Conservation (phyloP, 2,888 invertebrate species). For the Chelonus formosanus region DNA sequence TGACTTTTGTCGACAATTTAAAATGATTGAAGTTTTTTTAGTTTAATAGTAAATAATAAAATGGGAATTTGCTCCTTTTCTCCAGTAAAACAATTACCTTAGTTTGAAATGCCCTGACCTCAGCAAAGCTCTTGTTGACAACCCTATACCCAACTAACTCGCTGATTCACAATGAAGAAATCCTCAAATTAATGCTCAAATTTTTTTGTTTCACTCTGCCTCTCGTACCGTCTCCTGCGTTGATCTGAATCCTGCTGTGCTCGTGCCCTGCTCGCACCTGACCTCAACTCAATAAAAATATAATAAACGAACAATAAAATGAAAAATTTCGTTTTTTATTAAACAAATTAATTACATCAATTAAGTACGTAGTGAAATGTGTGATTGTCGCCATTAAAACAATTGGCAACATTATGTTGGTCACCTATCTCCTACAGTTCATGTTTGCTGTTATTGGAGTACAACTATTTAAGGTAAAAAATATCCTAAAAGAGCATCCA, state of each 20-base stretch:
- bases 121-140: constrained; percentile 26
- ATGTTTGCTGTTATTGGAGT: constrained; percentile 99
- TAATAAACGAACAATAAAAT: constrained; percentile 28
- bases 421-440: constrained; percentile 99
- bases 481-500: constrained; percentile 39
- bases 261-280: constrained; percentile 39
- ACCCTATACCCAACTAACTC: constrained; percentile 44
- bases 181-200: constrained; percentile 53
- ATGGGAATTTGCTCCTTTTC: constrained; percentile 8
- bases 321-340: constrained; percentile 45
- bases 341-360: constrained; percentile 44
- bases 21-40: not conserved
- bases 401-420: constrained; percentile 99
- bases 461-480: constrained; percentile 96
- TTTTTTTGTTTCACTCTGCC: constrained; percentile 57
- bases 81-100: constrained; percentile 15
- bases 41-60: not conserved
- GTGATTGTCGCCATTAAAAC: constrained; percentile 99
- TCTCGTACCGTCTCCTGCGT: constrained; percentile 56
- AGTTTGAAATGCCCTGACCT: constrained; percentile 7
- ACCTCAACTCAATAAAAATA: constrained; percentile 30
- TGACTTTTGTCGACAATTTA: not conserved
- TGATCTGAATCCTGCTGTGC: constrained; percentile 58
- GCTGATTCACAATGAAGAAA: constrained; percentile 5
- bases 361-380: constrained; percentile 99